phyloP scores from a whole-genome alignment of 2,888 invertebrate species.

The Auanema freiburgensis region DNA sequence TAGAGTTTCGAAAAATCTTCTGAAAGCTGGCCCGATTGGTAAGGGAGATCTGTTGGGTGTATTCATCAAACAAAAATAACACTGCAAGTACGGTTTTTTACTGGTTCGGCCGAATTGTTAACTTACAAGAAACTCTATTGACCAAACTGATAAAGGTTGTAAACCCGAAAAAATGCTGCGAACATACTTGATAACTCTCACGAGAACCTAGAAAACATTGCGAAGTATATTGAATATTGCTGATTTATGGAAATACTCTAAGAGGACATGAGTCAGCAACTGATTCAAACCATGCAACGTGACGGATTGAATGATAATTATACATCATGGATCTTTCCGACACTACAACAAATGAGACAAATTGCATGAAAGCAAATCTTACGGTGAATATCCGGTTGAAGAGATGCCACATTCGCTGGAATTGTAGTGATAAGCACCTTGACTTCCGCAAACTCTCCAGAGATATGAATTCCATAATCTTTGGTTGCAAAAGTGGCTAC shows the following conservation, averaged over 20 bases:
- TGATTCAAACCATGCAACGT: constrained; percentile 97
- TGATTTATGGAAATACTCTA: constrained; percentile 17
- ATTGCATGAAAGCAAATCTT: constrained; percentile 35
- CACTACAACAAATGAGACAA: constrained; percentile 66
- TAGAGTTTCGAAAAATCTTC: constrained; percentile 83
- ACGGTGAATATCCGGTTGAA: constrained; percentile 82
- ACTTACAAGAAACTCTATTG: constrained; percentile 81
- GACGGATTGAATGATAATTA: constrained; percentile 89
- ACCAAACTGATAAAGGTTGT: constrained; percentile 90
- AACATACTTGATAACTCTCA: constrained; percentile 88
- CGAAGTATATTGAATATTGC: no score
- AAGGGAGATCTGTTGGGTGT: constrained; percentile 78
- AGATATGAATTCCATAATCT: constrained; percentile 13
- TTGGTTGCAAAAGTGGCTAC: constrained; percentile 10
- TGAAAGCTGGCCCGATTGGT: constrained; percentile 86
- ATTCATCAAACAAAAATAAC: constrained; percentile 86
- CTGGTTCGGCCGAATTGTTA: not conserved
- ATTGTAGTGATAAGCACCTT: constrained; percentile 85
- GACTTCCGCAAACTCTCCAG: constrained; percentile 6
- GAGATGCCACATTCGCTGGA: constrained; percentile 86
- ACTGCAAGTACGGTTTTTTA: constrained; percentile 67
- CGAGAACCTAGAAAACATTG: constrained; percentile 69
- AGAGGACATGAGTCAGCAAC: constrained; percentile 84
- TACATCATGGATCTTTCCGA: constrained; percentile 78
- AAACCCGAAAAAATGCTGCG: constrained; percentile 86